These are phyloP conservation scores for Rugalucina vietnamica DNA, from an alignment of 2,888 invertebrate genomes.

Conservation along the genomic window DNA sequence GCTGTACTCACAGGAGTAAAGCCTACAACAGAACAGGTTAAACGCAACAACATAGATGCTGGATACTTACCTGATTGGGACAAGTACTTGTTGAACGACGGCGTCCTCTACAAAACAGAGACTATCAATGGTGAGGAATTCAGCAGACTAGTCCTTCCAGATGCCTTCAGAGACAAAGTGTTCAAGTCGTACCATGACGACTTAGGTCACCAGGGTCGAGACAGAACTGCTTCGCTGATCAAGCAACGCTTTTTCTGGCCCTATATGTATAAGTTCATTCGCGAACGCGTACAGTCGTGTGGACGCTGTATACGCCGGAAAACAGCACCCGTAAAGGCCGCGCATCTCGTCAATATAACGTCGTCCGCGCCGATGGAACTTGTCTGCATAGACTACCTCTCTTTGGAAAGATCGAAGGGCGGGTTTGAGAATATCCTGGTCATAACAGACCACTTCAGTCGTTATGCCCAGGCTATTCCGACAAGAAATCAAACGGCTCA, in stretches of 20 bases:
- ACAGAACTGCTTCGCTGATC: background rate
- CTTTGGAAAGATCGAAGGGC: no score
- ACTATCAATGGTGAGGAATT: background rate
- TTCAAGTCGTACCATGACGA: background rate
- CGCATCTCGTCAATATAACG: constrained; percentile 2
- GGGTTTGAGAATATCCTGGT: no score
- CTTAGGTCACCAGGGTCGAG: background rate
- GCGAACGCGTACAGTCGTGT: background rate
- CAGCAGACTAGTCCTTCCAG: background rate
- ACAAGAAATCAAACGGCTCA: constrained; percentile 38
- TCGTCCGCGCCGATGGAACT: no score
- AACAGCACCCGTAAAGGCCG: background rate
- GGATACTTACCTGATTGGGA: constrained; percentile 4
- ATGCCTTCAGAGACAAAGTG: background rate
- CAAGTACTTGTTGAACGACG: background rate
- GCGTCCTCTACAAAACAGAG: background rate
- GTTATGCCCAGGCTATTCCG: no score
- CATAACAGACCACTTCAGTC: no score
- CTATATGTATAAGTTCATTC: background rate
- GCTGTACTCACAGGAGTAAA: background rate
- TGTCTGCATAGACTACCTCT: no score
- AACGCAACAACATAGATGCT: background rate
- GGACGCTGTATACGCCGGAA: background rate
- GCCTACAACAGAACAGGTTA: background rate
- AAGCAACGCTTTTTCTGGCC: background rate